phyloP scores from a whole-genome alignment of 1,140 invertebrate species.

The Musca vetustissima region DNA sequence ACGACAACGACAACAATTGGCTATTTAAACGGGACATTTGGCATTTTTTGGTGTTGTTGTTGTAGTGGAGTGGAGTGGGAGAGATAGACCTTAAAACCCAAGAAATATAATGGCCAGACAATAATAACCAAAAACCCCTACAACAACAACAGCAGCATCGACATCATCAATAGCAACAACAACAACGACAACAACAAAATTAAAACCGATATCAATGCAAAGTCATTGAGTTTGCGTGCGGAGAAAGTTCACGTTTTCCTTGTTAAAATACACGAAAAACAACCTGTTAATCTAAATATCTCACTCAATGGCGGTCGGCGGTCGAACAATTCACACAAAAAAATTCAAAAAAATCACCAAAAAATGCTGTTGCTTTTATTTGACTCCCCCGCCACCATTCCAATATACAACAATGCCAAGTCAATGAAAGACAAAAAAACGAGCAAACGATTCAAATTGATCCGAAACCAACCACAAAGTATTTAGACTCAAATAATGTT shows the following conservation, averaged over 20 bases:
- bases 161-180: conserved; percentile 15
- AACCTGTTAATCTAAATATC: conserved; percentile 57
- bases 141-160: conserved; percentile 2
- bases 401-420: no score
- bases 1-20: background rate
- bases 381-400: background rate
- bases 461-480: background rate
- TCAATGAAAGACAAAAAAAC: conserved; percentile 1
- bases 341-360: conserved; percentile 11
- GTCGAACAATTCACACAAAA: background rate
- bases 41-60: background rate
- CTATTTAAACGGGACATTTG: conserved; percentile 7
- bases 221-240: conserved; percentile 44
- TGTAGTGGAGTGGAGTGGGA: conserved; percentile 22
- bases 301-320: conserved; percentile 39
- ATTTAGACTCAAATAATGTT: conserved; percentile 5
- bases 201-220: conserved; percentile 19
- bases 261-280: conserved; percentile 41
- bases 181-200: no score
- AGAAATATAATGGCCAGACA: conserved; percentile 5
- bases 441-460: background rate
- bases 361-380: conserved; percentile 4
- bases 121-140: conserved; percentile 2
- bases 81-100: conserved; percentile 5
- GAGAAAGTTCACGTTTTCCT: conserved; percentile 56